Conservation (phyloP, 2,113 vertebrate species). For the Albula goreensis region DNA sequence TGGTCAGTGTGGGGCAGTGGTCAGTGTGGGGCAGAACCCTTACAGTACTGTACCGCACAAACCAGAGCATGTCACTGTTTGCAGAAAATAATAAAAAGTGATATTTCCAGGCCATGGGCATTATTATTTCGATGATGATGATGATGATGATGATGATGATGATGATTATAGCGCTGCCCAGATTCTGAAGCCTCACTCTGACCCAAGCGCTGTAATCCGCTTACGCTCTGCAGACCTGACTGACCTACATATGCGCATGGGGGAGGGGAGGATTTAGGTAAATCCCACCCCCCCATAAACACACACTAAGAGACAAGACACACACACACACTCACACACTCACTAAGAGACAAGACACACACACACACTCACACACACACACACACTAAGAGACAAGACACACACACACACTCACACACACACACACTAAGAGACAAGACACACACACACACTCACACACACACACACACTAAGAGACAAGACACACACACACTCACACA, state of each 20-base stretch:
- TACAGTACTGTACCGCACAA: background rate
- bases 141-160: slow-evolving; percentile 29
- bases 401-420: background rate
- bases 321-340: too few relatives aligned
- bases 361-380: too few relatives aligned
- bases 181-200: slow-evolving; percentile 43
- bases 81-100: background rate
- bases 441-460: background rate
- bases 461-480: background rate
- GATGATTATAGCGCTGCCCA: slow-evolving; percentile 34
- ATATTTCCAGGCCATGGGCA: background rate
- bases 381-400: too few relatives aligned
- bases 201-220: slow-evolving; percentile 60
- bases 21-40: too few relatives aligned
- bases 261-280: background rate
- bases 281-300: background rate
- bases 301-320: background rate
- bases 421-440: background rate
- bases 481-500: background rate
- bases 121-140: background rate
- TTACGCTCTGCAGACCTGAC: slow-evolving; percentile 46
- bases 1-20: too few relatives aligned
- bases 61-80: background rate
- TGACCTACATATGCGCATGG: slow-evolving; percentile 52
- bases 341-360: too few relatives aligned